Evolutionary conservation across 2,797 vertebrate genomes (phyloP), one percentile per base, ranked within the genome.

Genomic region (Coranthus polyacanthus): DNA sequence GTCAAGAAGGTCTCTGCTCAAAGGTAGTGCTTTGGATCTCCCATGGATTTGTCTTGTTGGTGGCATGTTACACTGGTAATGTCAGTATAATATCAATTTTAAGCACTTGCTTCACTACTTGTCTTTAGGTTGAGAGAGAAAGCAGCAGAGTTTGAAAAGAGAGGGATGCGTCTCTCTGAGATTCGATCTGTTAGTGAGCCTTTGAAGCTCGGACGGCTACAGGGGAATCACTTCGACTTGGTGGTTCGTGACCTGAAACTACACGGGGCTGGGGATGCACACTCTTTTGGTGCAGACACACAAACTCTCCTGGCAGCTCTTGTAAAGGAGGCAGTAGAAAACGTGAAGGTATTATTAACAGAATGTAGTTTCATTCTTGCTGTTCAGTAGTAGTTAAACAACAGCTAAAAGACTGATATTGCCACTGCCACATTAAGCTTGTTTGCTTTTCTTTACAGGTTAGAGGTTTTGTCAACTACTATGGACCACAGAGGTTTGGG

Each of bases 381-480:
- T 38, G 6, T 43, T 51, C 1, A 54, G 12, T 13, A 22, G 2
- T 15, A 17, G 17, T 16, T 0, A 4, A 5, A 11, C 3, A 16
- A 1, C 0, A 7, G n/a, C 29, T 18, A 29, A 21, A 21, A 12
- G 9, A 15, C 12, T 10, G 41, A 16, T 24, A 24, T 3, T 4
- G 12, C 24, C 29, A n/a, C 22, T 3, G 15, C 1, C 24, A 41
- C 1, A 0, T 0, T 61, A 12, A 74, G 0, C 5, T 16, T 45
- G 1, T 20, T 39, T 69, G 41, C 54, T 47, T 36, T 12, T 58
- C 11, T 29, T 83, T 77, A 12, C 64, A 99, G 98, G 71, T 32
- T 68, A 94, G 91, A 84, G 96, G 98, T 3, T 99, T 99, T 83
- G 95, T 99, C 54, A 99, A 99, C 91, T 98, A 97, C 82, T 99